Evolutionary conservation across 2,113 vertebrate genomes (phyloP).

Genomic region (Rhynchomys soricoides): DNA sequence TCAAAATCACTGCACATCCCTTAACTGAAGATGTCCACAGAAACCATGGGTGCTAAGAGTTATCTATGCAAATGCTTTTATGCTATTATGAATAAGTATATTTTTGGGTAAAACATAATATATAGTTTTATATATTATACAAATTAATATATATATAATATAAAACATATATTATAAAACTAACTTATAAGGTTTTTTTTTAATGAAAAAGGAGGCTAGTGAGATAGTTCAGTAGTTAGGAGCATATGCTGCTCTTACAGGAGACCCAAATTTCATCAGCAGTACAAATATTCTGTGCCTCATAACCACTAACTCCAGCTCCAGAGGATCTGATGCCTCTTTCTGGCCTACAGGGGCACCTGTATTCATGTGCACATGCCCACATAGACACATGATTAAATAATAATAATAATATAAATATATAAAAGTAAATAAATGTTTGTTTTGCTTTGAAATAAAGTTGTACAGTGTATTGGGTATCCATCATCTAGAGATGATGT

Average conservation of each 20-base stretch:
- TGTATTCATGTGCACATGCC: not conserved
- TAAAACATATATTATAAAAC: too few species aligned
- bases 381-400: not conserved
- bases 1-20: not conserved
- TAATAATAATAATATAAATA: not conserved
- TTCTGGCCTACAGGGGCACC: not conserved
- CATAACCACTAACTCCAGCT: not conserved
- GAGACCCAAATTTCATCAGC: not conserved
- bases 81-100: not conserved
- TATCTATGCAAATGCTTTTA: not conserved
- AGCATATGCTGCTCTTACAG: not conserved
- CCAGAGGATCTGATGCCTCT: not conserved
- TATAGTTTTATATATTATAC: not conserved
- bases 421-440: not conserved
- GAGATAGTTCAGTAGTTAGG: too few species aligned
- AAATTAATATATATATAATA: too few species aligned
- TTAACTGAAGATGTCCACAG: not conserved
- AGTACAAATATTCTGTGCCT: not conserved
- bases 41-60: not conserved
- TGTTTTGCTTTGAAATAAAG: not conserved
- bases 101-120: not conserved
- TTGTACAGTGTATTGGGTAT: not conserved
- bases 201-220: not conserved
- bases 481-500: not conserved
- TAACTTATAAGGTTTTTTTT: not conserved